Evolutionary conservation across 2,888 invertebrate genomes (phyloP).

Genomic region (Acronicta psi): DNA sequence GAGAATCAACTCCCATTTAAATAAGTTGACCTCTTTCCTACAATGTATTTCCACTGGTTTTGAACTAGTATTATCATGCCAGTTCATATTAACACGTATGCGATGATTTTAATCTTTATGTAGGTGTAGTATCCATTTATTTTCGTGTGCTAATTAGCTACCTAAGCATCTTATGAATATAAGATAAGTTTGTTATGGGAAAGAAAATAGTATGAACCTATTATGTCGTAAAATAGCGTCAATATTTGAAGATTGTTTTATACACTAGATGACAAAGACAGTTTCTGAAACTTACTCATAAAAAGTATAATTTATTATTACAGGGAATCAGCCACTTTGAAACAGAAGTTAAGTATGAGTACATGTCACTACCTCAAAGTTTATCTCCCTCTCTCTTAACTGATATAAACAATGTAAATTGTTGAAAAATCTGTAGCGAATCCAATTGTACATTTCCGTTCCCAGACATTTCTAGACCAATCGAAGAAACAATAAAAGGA

Average conservation of each 20-base stretch:
- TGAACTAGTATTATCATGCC: no score
- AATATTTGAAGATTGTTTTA: no score
- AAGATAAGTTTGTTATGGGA: conserved; percentile 9
- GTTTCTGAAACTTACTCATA: not conserved
- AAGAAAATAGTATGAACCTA: conserved; percentile 9
- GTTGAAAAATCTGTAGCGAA: conserved; percentile 53
- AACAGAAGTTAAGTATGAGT: no score
- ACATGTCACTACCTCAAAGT: no score
- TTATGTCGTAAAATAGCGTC: conserved; percentile 7
- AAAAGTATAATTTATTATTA: no score
- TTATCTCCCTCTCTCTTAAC: conserved; percentile 5
- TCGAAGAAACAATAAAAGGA: conserved; percentile 69
- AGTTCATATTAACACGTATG: no score
- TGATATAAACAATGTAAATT: conserved; percentile 43
- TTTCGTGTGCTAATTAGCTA: no score
- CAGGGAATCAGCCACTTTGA: no score
- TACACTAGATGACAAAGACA: not conserved
- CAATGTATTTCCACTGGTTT: not conserved
- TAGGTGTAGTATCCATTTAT: not conserved
- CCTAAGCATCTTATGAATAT: not conserved
- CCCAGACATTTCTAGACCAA: conserved; percentile 67
- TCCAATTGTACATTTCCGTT: conserved; percentile 70
- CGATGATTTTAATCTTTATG: not conserved
- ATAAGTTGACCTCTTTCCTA: no score
- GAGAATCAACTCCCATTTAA: not conserved